Evolutionary conservation across 2,113 vertebrate species (phyloP), one percentile per base, ranked within the genome.

Genomic region (Ardeotis arabs): DNA sequence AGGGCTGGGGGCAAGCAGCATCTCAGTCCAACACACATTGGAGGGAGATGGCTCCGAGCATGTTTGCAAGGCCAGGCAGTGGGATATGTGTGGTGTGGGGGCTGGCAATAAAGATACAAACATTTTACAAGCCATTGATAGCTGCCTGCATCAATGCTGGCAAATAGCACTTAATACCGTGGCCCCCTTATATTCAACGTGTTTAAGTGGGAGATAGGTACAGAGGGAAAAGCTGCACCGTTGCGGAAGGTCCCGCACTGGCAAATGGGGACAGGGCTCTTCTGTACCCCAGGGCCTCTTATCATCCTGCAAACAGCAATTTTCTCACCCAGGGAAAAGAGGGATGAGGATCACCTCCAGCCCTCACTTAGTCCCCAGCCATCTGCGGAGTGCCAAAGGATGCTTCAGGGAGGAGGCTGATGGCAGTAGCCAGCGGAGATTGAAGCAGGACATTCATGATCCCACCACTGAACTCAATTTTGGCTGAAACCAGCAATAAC

Each of bases 61-160:
- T 4, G 28, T 24, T 39, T 0, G 0, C 79, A 18, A 81, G 47
- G 52, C 56, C 60, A 56, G 45, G 49, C 29, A 2, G 1, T 17
- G 39, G 81, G 56, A 20, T 86, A 37, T 19, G 37, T 12, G 18
- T 53, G 6, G 37, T 64, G 41, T 2, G 39, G 39, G 24, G 21
- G 25, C 5, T 45, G 60, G 47, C 22, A 60, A 19, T n/a, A 50
- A 76, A 73, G 6, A 67, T 0, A 76, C 52, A 79, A 56, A 31
- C 25, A 17, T 64, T 74, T 86, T 41, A 59, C 52, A 58, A 82
- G 44, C 19, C 37, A 55, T 12, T 2, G 2, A 25, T 16, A 83
- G n/a, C 79, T 94, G 35, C 37, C 86, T 76, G 62, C 50, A 72
- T 35, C 60, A 49, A 75, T 35, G 7, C 9, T 2, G 2, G 60